Percentiles rank a stretch among this genome's conserved stretches.
Evolutionary conservation across 2,113 vertebrate species (phyloP).

Genomic region (Phasianus colchicus): DNA sequence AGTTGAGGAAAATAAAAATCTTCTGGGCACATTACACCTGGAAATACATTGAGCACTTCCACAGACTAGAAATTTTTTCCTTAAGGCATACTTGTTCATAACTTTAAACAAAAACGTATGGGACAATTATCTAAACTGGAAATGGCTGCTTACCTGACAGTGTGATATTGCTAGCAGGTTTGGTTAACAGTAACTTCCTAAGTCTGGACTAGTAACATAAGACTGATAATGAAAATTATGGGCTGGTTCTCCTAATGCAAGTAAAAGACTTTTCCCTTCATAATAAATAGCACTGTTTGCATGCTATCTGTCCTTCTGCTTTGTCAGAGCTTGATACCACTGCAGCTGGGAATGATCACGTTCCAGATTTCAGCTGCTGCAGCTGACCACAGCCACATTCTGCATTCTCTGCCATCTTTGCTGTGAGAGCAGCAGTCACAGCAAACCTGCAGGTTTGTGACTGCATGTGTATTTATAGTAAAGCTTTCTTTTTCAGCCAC

Average conservation of each 20-base stretch:
- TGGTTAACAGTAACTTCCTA: neutral
- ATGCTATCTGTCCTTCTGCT: neutral
- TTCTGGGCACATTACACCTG: neutral
- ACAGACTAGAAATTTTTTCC: neutral
- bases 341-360: neutral
- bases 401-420: neutral
- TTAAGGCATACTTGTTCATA: neutral
- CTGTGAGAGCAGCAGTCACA: neutral
- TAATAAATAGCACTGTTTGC: neutral
- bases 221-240: neutral
- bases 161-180: neutral
- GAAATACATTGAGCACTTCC: neutral
- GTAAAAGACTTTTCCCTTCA: neutral
- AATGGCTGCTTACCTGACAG: neutral
- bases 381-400: fast-evolving
- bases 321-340: neutral
- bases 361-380: neutral
- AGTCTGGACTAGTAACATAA: neutral
- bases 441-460: neutral
- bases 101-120: neutral
- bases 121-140: neutral
- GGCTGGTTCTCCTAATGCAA: neutral
- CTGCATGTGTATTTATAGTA: neutral
- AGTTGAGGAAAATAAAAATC: neutral
- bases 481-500: neutral